Base-by-base conservation (phyloP, 2,888 invertebrate species). In the Acronicta leporina region DNA sequence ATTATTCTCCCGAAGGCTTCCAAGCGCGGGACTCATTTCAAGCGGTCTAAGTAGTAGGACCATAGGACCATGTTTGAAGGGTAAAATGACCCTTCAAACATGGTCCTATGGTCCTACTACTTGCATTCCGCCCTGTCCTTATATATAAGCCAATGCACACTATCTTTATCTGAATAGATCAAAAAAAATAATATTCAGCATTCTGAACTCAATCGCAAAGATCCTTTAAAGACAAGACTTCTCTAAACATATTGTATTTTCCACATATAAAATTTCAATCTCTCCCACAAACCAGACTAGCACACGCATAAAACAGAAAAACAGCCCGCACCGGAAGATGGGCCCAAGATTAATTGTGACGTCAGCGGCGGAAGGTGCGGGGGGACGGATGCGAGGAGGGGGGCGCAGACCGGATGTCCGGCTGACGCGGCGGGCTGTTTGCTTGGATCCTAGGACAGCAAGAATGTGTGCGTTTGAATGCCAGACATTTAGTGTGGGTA, bases 361-460 rank as follows among this genome's bases (percentile, higher is more conserved):
- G 84, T 85, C 85, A 85, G 84, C 77, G 71, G 73, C 83, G 85
- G 85, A 85, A 84, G 77, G 74, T 57, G 71, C 63, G 63, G 63
- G 60, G 66, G 56, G 61, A 56, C 51, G 62, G 68, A 57, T 65
- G 70, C 47, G 55, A 64, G 53, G 60, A 20, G 42, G 65, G 75
- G 79, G 73, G 75, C 76, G 81, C 79, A 84, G 83, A 82, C 87
- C 91, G 90, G 89, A 89, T 65, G 81, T 90, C 91, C 89, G 90
- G 86, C 78, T 80, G 79, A 79, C 81, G 82, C 78, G 73, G 81
- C 82, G 79, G 78, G 74, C 81, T 80, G 85, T 82, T 82, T 83
- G 81, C 83, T 71, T 42, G 16, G 71, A 61, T 65, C 56, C 67
- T 55, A 43, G 51, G 55, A 64, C 27, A 51, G 35, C 61, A 73